These are phyloP conservation scores for Bhutanitis thaidina DNA, from an alignment of 2,888 invertebrate genomes.

Conservation along the genomic window DNA sequence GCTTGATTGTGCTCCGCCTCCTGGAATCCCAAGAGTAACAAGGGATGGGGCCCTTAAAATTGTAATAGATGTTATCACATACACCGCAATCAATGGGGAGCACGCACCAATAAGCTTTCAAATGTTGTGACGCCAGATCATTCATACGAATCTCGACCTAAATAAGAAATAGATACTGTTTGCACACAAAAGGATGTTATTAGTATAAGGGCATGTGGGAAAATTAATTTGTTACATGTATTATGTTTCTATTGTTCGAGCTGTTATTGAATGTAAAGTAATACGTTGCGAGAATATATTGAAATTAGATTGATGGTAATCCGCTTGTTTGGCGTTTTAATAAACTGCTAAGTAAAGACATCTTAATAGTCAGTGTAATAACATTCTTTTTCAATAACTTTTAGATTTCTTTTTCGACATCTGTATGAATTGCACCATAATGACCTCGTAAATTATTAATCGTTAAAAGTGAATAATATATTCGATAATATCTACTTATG, in stretches of 20 bases:
- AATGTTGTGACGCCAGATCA: slow-evolving; percentile 72
- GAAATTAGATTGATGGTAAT: slow-evolving; percentile 3
- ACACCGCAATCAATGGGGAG: slow-evolving; percentile 46
- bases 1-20: slow-evolving; percentile 42
- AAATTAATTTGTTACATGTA: slow-evolving; percentile 73
- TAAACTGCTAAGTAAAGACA: not conserved
- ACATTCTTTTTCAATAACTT: too few species aligned
- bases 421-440: too few species aligned
- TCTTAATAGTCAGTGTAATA: too few species aligned
- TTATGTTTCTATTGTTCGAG: slow-evolving; percentile 41
- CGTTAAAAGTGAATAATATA: too few species aligned
- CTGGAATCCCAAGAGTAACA: slow-evolving; percentile 17
- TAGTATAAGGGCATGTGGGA: slow-evolving; percentile 77
- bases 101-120: slow-evolving; percentile 53
- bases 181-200: slow-evolving; percentile 72
- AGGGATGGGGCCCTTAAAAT: slow-evolving; percentile 20
- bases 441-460: too few species aligned
- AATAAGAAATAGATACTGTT: slow-evolving; percentile 71
- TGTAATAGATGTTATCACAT: slow-evolving; percentile 48
- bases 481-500: too few species aligned
- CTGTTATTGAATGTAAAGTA: slow-evolving; percentile 31
- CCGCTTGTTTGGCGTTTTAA: not conserved
- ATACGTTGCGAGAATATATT: slow-evolving; percentile 24
- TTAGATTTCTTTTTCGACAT: too few species aligned
- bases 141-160: slow-evolving; percentile 58